Percentiles rank a stretch among this genome's conserved stretches.
These are phyloP conservation scores for Amorpha juglandis DNA, from an alignment of 2,888 invertebrate genomes.

Conservation along the genomic window DNA sequence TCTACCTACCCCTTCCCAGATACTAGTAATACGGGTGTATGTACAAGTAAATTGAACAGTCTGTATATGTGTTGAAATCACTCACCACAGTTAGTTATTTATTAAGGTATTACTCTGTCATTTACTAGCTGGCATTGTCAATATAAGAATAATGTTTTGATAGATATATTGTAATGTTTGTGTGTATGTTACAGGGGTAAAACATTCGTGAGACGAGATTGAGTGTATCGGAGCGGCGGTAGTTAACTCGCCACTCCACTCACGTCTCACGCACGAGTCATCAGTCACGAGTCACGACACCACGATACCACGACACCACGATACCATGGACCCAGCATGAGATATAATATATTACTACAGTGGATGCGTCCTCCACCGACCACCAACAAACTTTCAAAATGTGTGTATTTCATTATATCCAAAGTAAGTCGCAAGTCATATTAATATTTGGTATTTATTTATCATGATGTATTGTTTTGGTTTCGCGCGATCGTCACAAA, in stretches of 20 bases:
- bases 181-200: conserved; percentile 87
- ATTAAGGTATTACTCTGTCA: too few species aligned
- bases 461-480: conserved; percentile 48
- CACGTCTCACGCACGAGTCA: neutral
- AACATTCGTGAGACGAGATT: conserved; percentile 94
- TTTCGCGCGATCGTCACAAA: conserved; percentile 64
- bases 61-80: too few species aligned
- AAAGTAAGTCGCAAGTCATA: conserved; percentile 36
- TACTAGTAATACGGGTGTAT: too few species aligned
- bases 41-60: too few species aligned
- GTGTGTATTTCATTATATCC: conserved; percentile 66
- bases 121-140: too few species aligned
- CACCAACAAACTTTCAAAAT: conserved; percentile 54
- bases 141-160: too few species aligned
- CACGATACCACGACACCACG: too few species aligned
- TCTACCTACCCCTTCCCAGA: too few species aligned
- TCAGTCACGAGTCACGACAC: neutral
- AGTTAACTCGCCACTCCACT: conserved; percentile 39
- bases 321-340: neutral
- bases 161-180: conserved; percentile 33
- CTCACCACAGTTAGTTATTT: too few species aligned
- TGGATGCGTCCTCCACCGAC: conserved; percentile 43
- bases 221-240: conserved; percentile 82
- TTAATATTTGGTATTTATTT: conserved; percentile 48
- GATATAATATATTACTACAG: conserved; percentile 47